Percentiles rank a stretch among this genome's conserved stretches.
Evolutionary conservation across 23 tunicate species (phyloP).

Genomic region (Halocynthia aurantium): DNA sequence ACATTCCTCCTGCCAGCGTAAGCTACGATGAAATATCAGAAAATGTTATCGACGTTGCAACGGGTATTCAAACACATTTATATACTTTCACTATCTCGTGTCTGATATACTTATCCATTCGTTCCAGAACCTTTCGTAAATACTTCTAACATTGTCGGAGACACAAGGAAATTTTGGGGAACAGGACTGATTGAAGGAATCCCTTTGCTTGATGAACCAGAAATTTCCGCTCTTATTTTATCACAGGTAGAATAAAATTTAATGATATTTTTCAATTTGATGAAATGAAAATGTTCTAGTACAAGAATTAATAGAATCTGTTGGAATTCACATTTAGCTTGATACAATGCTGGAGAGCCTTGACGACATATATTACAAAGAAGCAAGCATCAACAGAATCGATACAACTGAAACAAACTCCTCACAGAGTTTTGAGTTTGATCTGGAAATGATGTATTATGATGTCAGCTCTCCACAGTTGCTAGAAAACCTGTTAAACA

Average conservation of each 20-base stretch:
- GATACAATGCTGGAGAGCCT: neutral
- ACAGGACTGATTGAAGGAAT: neutral
- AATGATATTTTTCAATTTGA: too few species aligned
- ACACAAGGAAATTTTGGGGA: conserved; percentile 18
- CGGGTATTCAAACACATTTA: neutral
- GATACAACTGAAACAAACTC: neutral
- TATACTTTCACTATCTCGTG: too few species aligned
- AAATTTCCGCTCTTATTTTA: neutral
- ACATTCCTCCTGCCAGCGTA: conserved; percentile 2
- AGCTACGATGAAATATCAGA: neutral
- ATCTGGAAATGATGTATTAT: conserved; percentile 44
- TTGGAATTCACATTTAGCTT: too few species aligned
- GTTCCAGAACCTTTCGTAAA: neutral
- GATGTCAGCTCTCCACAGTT: conserved; percentile 42
- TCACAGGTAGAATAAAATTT: too few species aligned
- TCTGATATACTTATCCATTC: neutral
- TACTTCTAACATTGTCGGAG: conserved; percentile 17
- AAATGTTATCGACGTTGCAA: neutral
- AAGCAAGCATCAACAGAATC: neutral
- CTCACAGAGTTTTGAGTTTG: conserved; percentile 20
- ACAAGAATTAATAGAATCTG: too few species aligned
- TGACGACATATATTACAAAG: neutral
- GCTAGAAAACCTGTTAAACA: conserved; percentile 23
- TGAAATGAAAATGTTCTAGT: too few species aligned
- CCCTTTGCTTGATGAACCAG: neutral